Evolutionary conservation across 2,797 vertebrate species (phyloP).

Genomic region (Pangasius mekongensis): DNA sequence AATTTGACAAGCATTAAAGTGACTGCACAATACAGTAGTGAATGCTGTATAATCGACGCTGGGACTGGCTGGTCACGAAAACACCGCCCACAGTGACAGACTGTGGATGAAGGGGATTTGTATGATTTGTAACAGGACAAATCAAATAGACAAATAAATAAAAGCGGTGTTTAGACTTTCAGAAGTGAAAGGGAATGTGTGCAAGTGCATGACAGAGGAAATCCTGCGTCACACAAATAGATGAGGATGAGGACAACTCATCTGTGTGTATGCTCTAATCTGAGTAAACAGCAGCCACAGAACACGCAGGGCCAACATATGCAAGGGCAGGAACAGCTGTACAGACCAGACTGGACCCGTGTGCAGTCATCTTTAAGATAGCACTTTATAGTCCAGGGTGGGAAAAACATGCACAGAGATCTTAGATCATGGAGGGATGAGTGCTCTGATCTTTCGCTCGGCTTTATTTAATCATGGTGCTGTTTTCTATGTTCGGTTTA

Average conservation of each 20-base stretch:
- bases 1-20: neutral
- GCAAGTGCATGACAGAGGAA: slow-evolving; percentile 7
- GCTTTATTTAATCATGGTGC: slow-evolving; percentile 22
- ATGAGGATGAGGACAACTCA: slow-evolving; percentile 37
- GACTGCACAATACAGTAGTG: neutral
- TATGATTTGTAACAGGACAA: slow-evolving; percentile 11
- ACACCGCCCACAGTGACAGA: slow-evolving; percentile 38
- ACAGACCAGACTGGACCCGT: neutral
- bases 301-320: slow-evolving; percentile 33
- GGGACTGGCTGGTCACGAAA: slow-evolving; percentile 25
- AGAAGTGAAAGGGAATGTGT: neutral
- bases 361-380: slow-evolving; percentile 8
- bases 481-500: neutral
- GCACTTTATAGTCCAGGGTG: slow-evolving; percentile 28
- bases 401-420: slow-evolving; percentile 9
- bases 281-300: slow-evolving; percentile 48
- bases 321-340: slow-evolving; percentile 43
- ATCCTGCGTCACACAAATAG: slow-evolving; percentile 6
- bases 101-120: slow-evolving; percentile 51
- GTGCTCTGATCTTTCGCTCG: slow-evolving; percentile 33
- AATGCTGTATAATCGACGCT: neutral
- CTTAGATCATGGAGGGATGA: slow-evolving; percentile 21
- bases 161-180: neutral
- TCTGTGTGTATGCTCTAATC: slow-evolving; percentile 53
- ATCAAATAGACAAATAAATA: slow-evolving; percentile 8